A percentile compares a stretch with the other conserved stretches of the same genome.
These are phyloP conservation scores for Pogonomyrmex barbatus DNA, from an alignment of 1,140 invertebrate species.

Conservation along the genomic window DNA sequence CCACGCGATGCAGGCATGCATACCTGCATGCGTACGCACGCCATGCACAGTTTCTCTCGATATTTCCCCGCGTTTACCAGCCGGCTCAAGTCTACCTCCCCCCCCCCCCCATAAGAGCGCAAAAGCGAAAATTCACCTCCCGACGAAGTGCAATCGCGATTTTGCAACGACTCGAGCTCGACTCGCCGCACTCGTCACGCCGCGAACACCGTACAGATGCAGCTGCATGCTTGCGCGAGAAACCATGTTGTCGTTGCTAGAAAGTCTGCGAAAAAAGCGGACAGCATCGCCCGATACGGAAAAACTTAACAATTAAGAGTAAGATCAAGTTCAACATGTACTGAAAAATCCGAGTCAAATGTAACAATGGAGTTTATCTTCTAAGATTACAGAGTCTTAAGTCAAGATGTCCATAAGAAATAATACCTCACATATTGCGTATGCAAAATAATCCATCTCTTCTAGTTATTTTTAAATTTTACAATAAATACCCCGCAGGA, in stretches of 20 bases:
- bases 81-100: too few relatives aligned
- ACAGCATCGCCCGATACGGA: slow-evolving; percentile 1
- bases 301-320: background rate
- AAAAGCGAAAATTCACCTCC: slow-evolving; percentile 39
- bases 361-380: too few relatives aligned
- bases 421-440: too few relatives aligned
- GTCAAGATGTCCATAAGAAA: too few relatives aligned
- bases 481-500: too few relatives aligned
- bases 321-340: too few relatives aligned
- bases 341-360: too few relatives aligned
- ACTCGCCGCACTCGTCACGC: slow-evolving; percentile 11
- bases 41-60: slow-evolving; percentile 28
- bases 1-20: background rate
- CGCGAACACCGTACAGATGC: background rate
- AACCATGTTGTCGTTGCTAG: slow-evolving; percentile 9
- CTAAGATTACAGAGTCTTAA: too few relatives aligned
- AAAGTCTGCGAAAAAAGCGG: slow-evolving; percentile 45
- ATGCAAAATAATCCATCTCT: too few relatives aligned
- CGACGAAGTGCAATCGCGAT: slow-evolving; percentile 41
- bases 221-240: slow-evolving; percentile 7
- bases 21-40: background rate
- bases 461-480: too few relatives aligned
- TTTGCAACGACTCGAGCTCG: slow-evolving; percentile 35
- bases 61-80: background rate
- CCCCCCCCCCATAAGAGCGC: background rate